Evolutionary conservation across 2,888 invertebrate species (phyloP).

Genomic region (Galerucella pusilla): DNA sequence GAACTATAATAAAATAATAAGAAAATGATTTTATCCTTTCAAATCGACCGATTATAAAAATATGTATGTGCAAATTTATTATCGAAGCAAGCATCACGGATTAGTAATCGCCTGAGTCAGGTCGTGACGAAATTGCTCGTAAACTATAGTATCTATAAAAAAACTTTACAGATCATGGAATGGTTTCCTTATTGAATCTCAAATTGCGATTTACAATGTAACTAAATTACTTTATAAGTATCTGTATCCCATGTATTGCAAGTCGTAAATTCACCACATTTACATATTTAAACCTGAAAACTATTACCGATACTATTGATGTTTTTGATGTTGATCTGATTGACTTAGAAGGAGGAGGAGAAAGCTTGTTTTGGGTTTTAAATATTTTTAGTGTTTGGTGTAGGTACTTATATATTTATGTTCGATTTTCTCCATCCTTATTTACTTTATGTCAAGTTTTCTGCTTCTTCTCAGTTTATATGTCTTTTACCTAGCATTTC

Average conservation of each 20-base stretch:
- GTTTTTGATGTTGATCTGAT: too few species aligned
- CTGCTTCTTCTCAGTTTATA: too few species aligned
- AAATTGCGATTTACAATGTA: constrained; percentile 14
- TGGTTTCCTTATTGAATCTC: constrained; percentile 30
- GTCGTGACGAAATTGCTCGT: constrained; percentile 26
- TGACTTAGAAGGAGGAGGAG: too few species aligned
- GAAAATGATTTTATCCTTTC: background rate
- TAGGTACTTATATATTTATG: too few species aligned
- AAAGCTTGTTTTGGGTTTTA: too few species aligned
- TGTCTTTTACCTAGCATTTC: too few species aligned
- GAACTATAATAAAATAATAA: constrained; percentile 7
- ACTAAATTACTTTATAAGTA: background rate
- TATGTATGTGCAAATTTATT: background rate
- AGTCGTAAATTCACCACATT: background rate
- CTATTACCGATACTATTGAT: background rate
- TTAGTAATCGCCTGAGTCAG: constrained; percentile 19
- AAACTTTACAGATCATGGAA: constrained; percentile 17
- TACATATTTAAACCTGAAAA: background rate
- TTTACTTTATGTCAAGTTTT: too few species aligned
- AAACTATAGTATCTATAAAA: constrained; percentile 18
- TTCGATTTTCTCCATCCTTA: too few species aligned
- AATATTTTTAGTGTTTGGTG: too few species aligned
- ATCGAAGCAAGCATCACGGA: constrained; percentile 18
- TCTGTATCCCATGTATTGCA: too few species aligned
- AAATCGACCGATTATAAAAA: constrained; percentile 13